Evolutionary conservation across 2,888 invertebrate species (phyloP), one percentile per base, ranked within the genome.

Genomic region (Cheilosia vernalis): DNA sequence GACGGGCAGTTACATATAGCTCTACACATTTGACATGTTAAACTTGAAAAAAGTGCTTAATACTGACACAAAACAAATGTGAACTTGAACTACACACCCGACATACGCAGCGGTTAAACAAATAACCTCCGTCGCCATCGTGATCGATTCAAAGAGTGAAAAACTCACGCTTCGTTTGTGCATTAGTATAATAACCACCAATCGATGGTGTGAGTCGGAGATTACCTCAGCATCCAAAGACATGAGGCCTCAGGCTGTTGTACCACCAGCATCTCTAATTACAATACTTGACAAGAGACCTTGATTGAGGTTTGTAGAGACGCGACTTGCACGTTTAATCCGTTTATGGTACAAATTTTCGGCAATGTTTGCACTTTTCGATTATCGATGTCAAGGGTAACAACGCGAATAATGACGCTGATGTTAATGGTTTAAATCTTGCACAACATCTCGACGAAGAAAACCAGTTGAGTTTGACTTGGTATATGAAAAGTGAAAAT

Each of bases 71-170:
- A 76, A 82, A 74, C 64, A 64, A 72, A 64, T 66, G 49, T 85
- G 85, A 85, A 85, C 85, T 85, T 85, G 85, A 85, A 85, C 81
- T 85, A 67, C 77, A 85, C 81, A 80, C 64, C 64, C 53, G 61
- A 49, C 66, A 49, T 40, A 60, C 5, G 21, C 53, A 7, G n/a
- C 53, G 44, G 69, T 69, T 74, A 76, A 27, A 42, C 56, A 78
- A 77, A 77, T 44, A 82, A n/a, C 47, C 40, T 44, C 37, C 27
- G 15, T 24, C 44, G 4, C 42, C 42, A 77, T 21, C 66, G 24
- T 77, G 19, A 56, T 67, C 40, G 61, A 60, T 53, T 47, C 44
- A 47, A 40, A 21, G 24, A 24, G 24, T 47, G 58, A 30, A 27
- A 21, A 78, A 49, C 63, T 9, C 17, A 13, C 27, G 30, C 58